Evolutionary conservation across 2,888 invertebrate genomes (phyloP).

Genomic region (Pycnomerus fuliginosus): DNA sequence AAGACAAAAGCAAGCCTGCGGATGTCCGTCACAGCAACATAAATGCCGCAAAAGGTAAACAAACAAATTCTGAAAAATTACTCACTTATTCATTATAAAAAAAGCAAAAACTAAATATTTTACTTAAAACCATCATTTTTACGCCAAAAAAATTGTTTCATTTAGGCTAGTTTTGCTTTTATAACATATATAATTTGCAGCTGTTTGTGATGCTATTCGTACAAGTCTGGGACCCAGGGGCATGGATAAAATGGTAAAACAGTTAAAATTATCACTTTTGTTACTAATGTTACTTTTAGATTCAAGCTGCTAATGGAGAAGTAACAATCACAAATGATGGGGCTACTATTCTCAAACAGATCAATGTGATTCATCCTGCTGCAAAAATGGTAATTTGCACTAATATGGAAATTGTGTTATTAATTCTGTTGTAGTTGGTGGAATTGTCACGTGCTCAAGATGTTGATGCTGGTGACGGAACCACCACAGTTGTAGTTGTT

Average conservation of each 20-base stretch:
- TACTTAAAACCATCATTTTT: no score
- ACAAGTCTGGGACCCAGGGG: constrained; percentile 98
- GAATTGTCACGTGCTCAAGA: constrained; percentile 98
- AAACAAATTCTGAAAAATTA: no score
- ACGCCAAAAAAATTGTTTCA: neutral
- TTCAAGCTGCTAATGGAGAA: constrained; percentile 95
- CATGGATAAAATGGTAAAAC: constrained; percentile 97
- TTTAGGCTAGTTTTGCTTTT: constrained; percentile 1
- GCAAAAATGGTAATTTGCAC: constrained; percentile 85
- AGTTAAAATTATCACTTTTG: neutral
- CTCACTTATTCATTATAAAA: no score
- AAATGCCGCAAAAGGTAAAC: constrained; percentile 97
- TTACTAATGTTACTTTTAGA: constrained; percentile 58
- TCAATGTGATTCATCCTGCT: constrained; percentile 97
- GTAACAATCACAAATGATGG: constrained; percentile 99
- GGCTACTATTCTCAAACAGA: constrained; percentile 98
- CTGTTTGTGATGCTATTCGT: constrained; percentile 97
- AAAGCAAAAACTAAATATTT: no score
- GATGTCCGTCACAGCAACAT: constrained; percentile 96
- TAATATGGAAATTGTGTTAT: constrained; percentile 4
- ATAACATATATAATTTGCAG: constrained; percentile 70
- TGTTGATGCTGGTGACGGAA: constrained; percentile 98
- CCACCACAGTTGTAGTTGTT: constrained; percentile 96
- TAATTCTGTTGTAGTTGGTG: constrained; percentile 70
- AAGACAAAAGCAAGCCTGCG: constrained; percentile 90